phyloP scores from a whole-genome alignment of 1,140 invertebrate genomes.

The Thalassaphorura encarpata region DNA sequence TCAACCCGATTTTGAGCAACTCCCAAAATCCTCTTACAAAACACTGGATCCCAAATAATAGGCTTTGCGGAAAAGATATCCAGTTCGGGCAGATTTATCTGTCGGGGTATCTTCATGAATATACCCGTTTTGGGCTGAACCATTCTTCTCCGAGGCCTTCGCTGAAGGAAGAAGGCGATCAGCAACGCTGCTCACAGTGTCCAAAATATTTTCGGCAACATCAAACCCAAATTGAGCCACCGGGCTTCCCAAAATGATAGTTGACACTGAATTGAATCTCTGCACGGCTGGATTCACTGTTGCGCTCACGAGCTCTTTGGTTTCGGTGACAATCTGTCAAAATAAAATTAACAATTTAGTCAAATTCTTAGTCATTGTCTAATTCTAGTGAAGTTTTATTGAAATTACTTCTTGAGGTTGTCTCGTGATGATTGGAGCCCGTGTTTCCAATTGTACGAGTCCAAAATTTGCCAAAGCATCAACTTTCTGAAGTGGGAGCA shows the following conservation, averaged over 20 bases:
- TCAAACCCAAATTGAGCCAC: conserved; percentile 17
- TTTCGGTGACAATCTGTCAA: conserved; percentile 21
- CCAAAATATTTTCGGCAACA: conserved; percentile 13
- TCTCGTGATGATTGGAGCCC: conserved; percentile 23
- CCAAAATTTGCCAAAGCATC: conserved; percentile 19
- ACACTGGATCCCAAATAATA: conserved; percentile 1
- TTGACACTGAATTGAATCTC: conserved; percentile 7
- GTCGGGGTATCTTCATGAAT: neutral
- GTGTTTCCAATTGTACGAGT: conserved; percentile 19
- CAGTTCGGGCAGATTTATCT: conserved; percentile 2
- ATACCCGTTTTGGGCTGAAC: conserved; percentile 11
- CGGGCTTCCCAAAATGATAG: conserved; percentile 10
- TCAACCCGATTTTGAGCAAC: conserved; percentile 14
- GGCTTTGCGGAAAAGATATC: neutral
- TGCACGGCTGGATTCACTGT: conserved; percentile 17
- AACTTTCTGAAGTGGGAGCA: conserved; percentile 17
- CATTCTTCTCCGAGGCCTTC: neutral
- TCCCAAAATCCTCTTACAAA: conserved; percentile 14
- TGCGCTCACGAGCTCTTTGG: conserved; percentile 12
- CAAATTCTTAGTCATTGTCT: neutral
- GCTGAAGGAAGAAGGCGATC: conserved; percentile 20
- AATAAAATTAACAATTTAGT: neutral
- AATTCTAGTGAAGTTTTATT: neutral
- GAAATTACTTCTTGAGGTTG: conserved; percentile 26
- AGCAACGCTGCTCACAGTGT: neutral